Conservation (phyloP, 1,140 invertebrate genomes). For the Augochlora pura region DNA sequence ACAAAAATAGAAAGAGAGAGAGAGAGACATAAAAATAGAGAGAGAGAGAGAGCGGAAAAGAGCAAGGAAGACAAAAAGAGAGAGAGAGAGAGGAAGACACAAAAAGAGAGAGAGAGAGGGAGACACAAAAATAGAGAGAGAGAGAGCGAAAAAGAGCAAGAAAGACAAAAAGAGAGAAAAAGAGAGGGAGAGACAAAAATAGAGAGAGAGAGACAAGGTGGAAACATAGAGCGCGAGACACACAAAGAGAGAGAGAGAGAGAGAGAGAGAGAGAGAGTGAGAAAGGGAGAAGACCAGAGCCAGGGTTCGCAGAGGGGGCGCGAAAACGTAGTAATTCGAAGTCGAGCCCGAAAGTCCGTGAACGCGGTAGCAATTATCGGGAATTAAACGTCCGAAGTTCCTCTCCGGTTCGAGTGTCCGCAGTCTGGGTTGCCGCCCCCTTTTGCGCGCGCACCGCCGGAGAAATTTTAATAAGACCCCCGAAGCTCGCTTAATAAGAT, state of each 20-base stretch:
- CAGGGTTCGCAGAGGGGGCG: too few relatives aligned
- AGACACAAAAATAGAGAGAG: neutral
- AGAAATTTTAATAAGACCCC: conserved; percentile 62
- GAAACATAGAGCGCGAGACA: too few relatives aligned
- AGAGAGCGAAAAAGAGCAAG: neutral
- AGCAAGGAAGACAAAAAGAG: neutral
- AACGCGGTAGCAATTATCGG: conserved; percentile 60
- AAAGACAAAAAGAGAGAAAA: too few relatives aligned
- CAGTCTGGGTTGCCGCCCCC: neutral
- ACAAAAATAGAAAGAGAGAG: too few relatives aligned
- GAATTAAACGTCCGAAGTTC: conserved; percentile 58
- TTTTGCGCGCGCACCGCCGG: conserved; percentile 17
- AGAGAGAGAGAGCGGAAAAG: too few relatives aligned
- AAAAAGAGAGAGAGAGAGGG: neutral
- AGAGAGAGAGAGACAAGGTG: too few relatives aligned
- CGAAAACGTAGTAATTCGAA: conserved; percentile 47
- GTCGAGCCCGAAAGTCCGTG: conserved; percentile 31
- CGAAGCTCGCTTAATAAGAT: conserved; percentile 53
- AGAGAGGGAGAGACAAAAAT: neutral
- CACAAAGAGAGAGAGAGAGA: neutral
- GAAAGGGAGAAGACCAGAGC: neutral
- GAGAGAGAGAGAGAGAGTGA: neutral
- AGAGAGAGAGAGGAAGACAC: too few relatives aligned
- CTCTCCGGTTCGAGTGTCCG: conserved; percentile 10
- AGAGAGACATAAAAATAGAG: too few relatives aligned